Base-by-base conservation (phyloP, 1,140 invertebrate species). In the Pseudomyrmex flavicornis region DNA sequence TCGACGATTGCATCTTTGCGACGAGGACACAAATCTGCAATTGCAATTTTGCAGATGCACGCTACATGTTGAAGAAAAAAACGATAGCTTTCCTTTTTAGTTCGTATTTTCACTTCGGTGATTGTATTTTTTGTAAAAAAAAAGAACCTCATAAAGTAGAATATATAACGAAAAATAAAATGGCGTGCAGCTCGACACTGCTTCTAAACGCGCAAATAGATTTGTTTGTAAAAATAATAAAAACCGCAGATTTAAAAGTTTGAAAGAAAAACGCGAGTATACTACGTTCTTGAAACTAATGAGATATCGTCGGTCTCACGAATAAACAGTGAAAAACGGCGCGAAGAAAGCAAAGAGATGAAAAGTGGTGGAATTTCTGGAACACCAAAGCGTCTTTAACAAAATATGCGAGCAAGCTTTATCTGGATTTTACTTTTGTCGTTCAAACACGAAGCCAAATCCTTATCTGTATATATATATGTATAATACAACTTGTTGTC, bases 221-320 rank as follows among this genome's bases (percentile, higher is more conserved):
- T 63, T 63, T 15, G 59, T 22, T 26, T 10, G 58, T 2, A 17
- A 35, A 52, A 35, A 76, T 56, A 70, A 56, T 68, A 52, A 65
- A 63, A 54, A 44, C 1, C 26, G 26, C 26, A 17, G 35, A 8
- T 22, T 17, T 35, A 15, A 52, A 26, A 72, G 54, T 2, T n/a
- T 13, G 69, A 52, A 62, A 52, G 46, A 22, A 66, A 56, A 70
- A 22, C 48, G 26, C 63, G 50, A 22, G 80, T 26, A 68, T 17
- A 56, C 76, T 77, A 50, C 70, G 79, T 58, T 85, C 84, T 80
- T 44, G 54, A 88, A 88, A 89, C 83, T 88, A 88, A 88, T 88
- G 83, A 89, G 86, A 88, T 89, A 63, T 48, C 69, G 50, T 68
- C 20, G 61, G 10, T 63, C 48, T 63, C 5, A 20, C 58, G 46